Evolutionary conservation across 2,888 invertebrate genomes (phyloP).

Genomic region (Mesoligia furuncula): DNA sequence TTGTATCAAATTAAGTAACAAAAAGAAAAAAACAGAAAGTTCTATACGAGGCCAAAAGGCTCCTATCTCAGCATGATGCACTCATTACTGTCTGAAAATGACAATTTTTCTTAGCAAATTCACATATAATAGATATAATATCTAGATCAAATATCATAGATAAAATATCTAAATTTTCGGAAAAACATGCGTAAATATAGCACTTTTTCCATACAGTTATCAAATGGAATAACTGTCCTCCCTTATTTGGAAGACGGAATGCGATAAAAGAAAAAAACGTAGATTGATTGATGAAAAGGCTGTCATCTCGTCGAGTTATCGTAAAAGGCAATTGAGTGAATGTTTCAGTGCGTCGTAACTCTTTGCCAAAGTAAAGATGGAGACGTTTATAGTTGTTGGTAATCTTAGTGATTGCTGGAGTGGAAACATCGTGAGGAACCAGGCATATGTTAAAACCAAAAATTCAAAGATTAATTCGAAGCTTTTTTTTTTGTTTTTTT

Average conservation of each 20-base stretch:
- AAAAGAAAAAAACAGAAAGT: no score
- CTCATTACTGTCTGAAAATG: not conserved
- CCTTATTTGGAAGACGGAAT: not conserved
- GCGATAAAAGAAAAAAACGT: not conserved
- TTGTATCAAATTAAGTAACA: no score
- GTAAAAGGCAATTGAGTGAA: slow-evolving; percentile 30
- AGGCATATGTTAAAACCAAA: no score
- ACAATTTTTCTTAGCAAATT: not conserved
- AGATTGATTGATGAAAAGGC: slow-evolving; percentile 38
- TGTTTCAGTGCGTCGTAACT: slow-evolving; percentile 25
- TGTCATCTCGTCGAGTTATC: slow-evolving; percentile 14
- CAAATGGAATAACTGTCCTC: not conserved
- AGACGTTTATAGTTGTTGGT: not conserved
- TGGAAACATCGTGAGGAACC: not conserved
- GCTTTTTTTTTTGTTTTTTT: no score
- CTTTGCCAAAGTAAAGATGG: not conserved
- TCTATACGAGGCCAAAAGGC: no score
- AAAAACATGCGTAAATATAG: not conserved
- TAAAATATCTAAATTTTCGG: not conserved
- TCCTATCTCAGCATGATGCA: no score
- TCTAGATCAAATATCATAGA: no score
- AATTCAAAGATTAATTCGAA: no score
- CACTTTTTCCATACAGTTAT: not conserved
- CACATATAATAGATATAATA: not conserved
- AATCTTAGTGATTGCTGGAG: slow-evolving; percentile 16